phyloP scores from a whole-genome alignment of 2,797 vertebrate genomes.

The Anableps anableps region DNA sequence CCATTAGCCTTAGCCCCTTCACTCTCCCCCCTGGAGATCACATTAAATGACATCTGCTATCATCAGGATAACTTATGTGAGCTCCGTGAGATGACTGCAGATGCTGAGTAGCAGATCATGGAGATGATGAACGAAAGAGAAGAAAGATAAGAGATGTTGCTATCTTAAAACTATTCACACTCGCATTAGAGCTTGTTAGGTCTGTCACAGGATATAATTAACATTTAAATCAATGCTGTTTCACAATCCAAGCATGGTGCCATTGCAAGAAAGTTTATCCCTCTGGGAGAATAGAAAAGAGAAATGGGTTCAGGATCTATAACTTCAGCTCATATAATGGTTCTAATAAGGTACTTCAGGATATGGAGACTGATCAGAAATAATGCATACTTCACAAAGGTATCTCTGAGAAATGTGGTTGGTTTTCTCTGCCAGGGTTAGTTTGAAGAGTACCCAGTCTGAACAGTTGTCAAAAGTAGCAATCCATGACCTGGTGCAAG shows the following conservation, averaged over 20 bases:
- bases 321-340: constrained; percentile 36
- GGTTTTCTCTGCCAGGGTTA: constrained; percentile 44
- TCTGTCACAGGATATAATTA: constrained; percentile 70
- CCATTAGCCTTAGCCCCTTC: constrained; percentile 72
- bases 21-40: constrained; percentile 63
- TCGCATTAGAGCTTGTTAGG: constrained; percentile 68
- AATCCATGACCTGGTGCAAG: constrained; percentile 62
- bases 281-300: constrained; percentile 36
- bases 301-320: constrained; percentile 27
- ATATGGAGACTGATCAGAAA: constrained; percentile 59
- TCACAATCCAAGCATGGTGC: constrained; percentile 64
- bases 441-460: constrained; percentile 58
- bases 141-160: constrained; percentile 41
- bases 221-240: constrained; percentile 74
- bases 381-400: constrained; percentile 55
- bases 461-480: constrained; percentile 71
- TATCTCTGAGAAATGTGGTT: constrained; percentile 48
- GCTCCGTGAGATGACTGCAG: constrained; percentile 64
- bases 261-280: constrained; percentile 42
- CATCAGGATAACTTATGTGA: constrained; percentile 74
- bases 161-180: constrained; percentile 51
- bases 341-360: constrained; percentile 44
- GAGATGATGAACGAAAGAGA: constrained; percentile 37
- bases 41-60: constrained; percentile 81
- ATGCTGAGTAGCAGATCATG: constrained; percentile 53